Evolutionary conservation across 2,888 invertebrate genomes (phyloP).

Genomic region (Melinopterus prodromus): DNA sequence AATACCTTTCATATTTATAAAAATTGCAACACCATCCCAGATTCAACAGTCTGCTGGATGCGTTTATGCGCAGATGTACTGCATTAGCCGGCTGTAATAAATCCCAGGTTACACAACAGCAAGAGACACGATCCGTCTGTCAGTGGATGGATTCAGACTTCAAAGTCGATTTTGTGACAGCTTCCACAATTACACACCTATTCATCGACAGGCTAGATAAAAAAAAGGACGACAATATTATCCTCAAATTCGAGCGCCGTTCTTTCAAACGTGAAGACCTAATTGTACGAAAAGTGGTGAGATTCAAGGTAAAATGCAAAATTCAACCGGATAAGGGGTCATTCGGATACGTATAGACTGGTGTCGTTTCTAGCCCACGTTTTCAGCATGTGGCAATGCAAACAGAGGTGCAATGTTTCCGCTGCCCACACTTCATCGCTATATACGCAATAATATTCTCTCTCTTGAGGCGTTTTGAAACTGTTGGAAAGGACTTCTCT

Average conservation of each 20-base stretch:
- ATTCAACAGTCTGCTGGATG: not conserved
- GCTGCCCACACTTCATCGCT: conserved; percentile 43
- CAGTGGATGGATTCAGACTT: not conserved
- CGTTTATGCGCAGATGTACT: not conserved
- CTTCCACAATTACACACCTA: not conserved
- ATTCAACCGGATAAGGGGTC: not conserved
- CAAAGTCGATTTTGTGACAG: not conserved
- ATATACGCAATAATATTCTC: conserved; percentile 7
- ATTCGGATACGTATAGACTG: not conserved
- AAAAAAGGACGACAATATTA: not conserved
- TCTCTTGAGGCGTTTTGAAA: not conserved
- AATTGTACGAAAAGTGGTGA: not conserved
- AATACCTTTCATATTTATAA: not conserved
- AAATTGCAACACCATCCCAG: not conserved
- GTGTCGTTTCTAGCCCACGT: not conserved
- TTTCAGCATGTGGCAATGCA: not conserved
- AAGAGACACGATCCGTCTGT: not conserved
- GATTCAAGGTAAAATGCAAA: not conserved
- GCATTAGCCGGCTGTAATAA: not conserved
- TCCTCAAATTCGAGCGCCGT: not conserved
- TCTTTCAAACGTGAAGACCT: not conserved
- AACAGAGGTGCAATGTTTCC: conserved; percentile 47
- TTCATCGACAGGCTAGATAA: not conserved
- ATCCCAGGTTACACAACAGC: not conserved
- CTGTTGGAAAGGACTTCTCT: not conserved